Evolutionary conservation across 1,140 invertebrate species (phyloP).

Genomic region (Augochlora pura): DNA sequence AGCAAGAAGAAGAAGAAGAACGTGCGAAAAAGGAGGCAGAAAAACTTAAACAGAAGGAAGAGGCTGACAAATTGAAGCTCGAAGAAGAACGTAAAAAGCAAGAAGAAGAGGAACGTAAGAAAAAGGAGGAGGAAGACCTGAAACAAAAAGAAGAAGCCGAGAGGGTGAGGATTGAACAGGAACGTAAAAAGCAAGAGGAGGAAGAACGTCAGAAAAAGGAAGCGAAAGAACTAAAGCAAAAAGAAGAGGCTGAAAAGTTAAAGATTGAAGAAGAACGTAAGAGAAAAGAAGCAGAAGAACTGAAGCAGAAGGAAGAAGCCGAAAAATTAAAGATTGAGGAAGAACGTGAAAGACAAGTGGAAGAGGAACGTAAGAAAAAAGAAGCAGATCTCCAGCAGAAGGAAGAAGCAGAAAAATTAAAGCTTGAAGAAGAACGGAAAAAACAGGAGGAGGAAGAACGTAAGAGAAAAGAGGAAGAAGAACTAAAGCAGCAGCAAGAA

Average conservation of each 20-base stretch:
- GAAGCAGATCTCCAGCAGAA: constrained; percentile 31
- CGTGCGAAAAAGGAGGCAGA: constrained; percentile 31
- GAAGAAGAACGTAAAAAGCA: constrained; percentile 32
- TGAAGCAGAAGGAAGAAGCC: constrained; percentile 36
- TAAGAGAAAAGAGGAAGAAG: constrained; percentile 53
- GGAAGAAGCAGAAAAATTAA: constrained; percentile 29
- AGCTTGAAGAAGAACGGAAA: not conserved
- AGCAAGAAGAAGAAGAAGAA: constrained; percentile 26
- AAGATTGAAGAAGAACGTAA: constrained; percentile 38
- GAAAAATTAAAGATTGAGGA: constrained; percentile 43
- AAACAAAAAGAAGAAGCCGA: constrained; percentile 34
- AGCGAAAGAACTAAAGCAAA: constrained; percentile 19
- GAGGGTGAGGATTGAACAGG: constrained; percentile 26
- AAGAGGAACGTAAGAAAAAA: not conserved
- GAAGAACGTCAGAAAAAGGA: constrained; percentile 28
- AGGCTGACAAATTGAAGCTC: constrained; percentile 30
- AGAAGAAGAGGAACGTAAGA: constrained; percentile 18
- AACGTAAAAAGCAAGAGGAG: constrained; percentile 49
- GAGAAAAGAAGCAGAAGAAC: constrained; percentile 36
- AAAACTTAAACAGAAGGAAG: constrained; percentile 38
- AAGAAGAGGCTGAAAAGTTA: constrained; percentile 29
- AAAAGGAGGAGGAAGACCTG: constrained; percentile 47
- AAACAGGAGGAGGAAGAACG: constrained; percentile 34
- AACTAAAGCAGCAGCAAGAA: constrained; percentile 35
- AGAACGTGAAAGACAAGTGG: not conserved